Evolutionary conservation across 2,113 vertebrate genomes (phyloP).

Genomic region (Chloroceryle aenea): DNA sequence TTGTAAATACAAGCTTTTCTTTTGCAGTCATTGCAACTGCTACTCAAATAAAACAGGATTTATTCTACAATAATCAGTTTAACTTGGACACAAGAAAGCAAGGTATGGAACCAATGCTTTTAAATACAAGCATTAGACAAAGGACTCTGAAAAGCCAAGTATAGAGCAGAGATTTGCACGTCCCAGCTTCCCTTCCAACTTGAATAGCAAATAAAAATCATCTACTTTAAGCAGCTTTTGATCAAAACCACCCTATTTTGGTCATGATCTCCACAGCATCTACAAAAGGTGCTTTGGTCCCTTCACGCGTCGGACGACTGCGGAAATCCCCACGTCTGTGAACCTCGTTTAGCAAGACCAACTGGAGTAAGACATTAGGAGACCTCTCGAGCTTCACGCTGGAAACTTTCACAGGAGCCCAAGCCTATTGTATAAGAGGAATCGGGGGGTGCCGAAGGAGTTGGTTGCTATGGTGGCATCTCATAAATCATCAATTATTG

Average conservation of each 20-base stretch:
- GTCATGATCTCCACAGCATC: background rate
- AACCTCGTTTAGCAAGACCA: background rate
- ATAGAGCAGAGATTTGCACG: background rate
- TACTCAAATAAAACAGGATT: background rate
- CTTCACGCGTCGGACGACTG: background rate
- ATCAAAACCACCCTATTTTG: background rate
- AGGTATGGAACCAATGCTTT: background rate
- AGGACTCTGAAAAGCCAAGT: background rate
- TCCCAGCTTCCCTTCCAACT: background rate
- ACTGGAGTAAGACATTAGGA: background rate
- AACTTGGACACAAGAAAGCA: background rate
- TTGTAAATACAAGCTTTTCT: background rate
- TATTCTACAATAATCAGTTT: background rate
- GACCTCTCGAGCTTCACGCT: background rate
- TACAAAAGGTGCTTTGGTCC: background rate
- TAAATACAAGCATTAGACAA: background rate
- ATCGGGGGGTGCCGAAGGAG: slow-evolving; percentile 69
- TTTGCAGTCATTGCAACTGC: background rate
- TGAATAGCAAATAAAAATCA: background rate
- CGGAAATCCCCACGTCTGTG: background rate
- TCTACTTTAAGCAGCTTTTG: background rate
- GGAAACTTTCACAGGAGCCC: slow-evolving; percentile 65
- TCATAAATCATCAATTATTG: slow-evolving; percentile 86
- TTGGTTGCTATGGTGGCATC: slow-evolving; percentile 80
- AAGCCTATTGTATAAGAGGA: slow-evolving; percentile 54